These are phyloP conservation scores for Noctua pronuba DNA, from an alignment of 2,888 invertebrate genomes.

Conservation along the genomic window DNA sequence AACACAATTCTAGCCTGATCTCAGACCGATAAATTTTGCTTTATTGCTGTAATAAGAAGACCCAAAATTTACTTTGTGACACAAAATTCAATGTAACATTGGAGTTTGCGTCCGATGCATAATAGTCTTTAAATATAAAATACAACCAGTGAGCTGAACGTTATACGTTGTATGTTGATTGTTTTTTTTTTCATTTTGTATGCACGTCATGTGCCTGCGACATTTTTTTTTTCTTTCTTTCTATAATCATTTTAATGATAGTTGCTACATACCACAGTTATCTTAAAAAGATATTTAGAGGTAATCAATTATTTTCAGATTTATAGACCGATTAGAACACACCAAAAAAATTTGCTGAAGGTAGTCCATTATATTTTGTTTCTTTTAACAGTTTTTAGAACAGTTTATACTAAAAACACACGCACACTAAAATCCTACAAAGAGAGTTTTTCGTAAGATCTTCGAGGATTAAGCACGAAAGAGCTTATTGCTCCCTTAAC, in stretches of 20 bases:
- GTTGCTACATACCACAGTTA: background rate
- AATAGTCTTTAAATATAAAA: background rate
- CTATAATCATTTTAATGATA: background rate
- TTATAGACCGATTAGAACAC: background rate
- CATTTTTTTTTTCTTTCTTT: too few species aligned
- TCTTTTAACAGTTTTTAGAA: background rate
- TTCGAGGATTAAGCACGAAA: background rate
- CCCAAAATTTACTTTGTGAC: too few species aligned
- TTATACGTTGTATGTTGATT: too few species aligned
- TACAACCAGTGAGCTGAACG: background rate
- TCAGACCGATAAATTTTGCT: slow-evolving; percentile 6
- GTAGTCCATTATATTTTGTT: background rate
- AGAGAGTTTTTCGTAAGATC: background rate
- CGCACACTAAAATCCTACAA: background rate
- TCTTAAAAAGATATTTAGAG: background rate
- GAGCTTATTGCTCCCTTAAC: background rate
- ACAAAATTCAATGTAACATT: background rate
- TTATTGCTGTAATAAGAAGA: slow-evolving; percentile 9
- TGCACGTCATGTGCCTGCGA: too few species aligned
- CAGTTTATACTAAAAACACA: background rate
- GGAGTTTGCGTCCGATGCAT: background rate
- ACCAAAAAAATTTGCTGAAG: background rate
- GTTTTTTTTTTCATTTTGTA: too few species aligned
- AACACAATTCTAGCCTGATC: background rate
- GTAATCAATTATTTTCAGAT: background rate